phyloP scores from a whole-genome alignment of 2,113 vertebrate genomes.

The Nettapus auritus region DNA sequence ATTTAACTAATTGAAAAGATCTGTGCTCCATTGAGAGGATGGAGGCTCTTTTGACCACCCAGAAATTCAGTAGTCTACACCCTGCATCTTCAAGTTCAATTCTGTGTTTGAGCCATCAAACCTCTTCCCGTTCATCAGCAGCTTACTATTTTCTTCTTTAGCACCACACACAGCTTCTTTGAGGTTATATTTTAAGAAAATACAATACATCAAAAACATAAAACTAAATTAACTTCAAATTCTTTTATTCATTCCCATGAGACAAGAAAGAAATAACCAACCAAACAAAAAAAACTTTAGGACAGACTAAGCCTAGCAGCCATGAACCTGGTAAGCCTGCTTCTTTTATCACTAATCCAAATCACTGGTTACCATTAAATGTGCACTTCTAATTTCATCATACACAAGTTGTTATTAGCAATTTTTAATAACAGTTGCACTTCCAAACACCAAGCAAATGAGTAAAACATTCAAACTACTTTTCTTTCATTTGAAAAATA shows the following conservation, averaged over 20 bases:
- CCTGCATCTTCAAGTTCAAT: neutral
- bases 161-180: neutral
- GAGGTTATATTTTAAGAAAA: neutral
- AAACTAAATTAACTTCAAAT: neutral
- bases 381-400: neutral
- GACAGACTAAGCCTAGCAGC: neutral
- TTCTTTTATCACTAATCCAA: neutral
- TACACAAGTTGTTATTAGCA: fast-evolving
- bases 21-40: fast-evolving
- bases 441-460: neutral
- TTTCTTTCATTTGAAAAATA: neutral
- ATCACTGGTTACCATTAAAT: neutral
- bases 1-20: fast-evolving
- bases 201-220: neutral
- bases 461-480: neutral
- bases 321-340: neutral
- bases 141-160: neutral
- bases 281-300: neutral
- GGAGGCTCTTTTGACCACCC: no score
- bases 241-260: neutral
- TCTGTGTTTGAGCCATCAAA: neutral
- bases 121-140: neutral
- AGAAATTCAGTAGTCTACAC: neutral
- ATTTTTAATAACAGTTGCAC: fast-evolving
- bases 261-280: neutral